Conservation (phyloP, 2,888 invertebrate species). For the Biston stratarius region DNA sequence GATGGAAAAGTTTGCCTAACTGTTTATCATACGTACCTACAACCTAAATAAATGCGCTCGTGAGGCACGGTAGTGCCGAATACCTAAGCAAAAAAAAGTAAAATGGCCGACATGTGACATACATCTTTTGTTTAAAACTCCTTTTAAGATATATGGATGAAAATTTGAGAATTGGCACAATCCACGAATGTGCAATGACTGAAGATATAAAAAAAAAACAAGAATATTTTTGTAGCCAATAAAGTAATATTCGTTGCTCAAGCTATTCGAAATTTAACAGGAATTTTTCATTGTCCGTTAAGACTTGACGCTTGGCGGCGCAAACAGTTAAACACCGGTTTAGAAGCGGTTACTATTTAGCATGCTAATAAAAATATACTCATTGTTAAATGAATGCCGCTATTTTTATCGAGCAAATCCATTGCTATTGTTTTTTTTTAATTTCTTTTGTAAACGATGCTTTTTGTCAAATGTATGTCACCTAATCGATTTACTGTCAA, state of each 20-base stretch:
- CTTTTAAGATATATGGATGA: too few species aligned
- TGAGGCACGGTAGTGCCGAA: background rate
- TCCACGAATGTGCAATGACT: too few species aligned
- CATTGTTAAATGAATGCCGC: slow-evolving; percentile 52
- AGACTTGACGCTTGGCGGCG: slow-evolving; percentile 65
- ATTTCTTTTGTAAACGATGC: background rate
- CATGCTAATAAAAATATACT: slow-evolving; percentile 48
- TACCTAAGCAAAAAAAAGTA: background rate
- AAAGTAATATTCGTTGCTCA: slow-evolving; percentile 19
- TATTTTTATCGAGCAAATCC: slow-evolving; percentile 12
- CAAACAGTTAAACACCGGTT: slow-evolving; percentile 73
- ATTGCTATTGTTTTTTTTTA: slow-evolving; percentile 5
- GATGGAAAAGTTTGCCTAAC: slow-evolving; percentile 45
- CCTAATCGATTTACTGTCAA: slow-evolving; percentile 15
- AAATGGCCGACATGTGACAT: background rate
- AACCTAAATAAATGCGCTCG: slow-evolving; percentile 1
- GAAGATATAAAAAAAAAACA: too few species aligned
- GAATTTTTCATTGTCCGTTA: slow-evolving; percentile 62
- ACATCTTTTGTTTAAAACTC: too few species aligned
- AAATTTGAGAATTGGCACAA: too few species aligned
- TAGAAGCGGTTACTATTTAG: slow-evolving; percentile 60
- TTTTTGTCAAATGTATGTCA: slow-evolving; percentile 1
- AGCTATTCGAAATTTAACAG: slow-evolving; percentile 53
- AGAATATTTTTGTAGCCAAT: background rate
- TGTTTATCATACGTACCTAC: slow-evolving; percentile 31